Percentiles rank a stretch among this genome's conserved stretches.
These are phyloP conservation scores for Lycocerus yunnanus DNA, from an alignment of 2,888 invertebrate species.

Conservation along the genomic window DNA sequence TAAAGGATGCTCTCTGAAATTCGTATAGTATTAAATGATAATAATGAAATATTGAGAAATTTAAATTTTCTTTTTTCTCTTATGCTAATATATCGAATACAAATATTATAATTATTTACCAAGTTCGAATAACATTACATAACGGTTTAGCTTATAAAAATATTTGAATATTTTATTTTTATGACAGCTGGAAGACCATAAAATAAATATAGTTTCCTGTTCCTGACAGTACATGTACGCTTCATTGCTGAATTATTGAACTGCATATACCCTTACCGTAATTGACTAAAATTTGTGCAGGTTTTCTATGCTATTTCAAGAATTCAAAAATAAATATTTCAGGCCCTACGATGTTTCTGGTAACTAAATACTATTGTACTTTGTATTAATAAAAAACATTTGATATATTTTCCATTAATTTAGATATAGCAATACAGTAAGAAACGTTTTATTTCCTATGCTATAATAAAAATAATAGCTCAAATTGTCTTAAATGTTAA, in stretches of 20 bases:
- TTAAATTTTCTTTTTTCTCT: too few relatives aligned
- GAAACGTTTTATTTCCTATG: not conserved
- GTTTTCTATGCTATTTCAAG: not conserved
- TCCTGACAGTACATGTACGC: not conserved
- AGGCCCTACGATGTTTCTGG: not conserved
- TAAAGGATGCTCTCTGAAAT: too few relatives aligned
- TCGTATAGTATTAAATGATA: too few relatives aligned
- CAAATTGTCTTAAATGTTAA: not conserved
- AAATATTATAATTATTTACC: not conserved
- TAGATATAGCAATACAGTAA: not conserved
- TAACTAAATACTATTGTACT: not conserved
- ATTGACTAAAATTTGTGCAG: not conserved
- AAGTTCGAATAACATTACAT: not conserved
- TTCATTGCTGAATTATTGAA: not conserved
- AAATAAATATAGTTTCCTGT: not conserved
- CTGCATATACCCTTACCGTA: not conserved
- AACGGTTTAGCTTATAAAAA: not conserved
- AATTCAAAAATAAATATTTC: not conserved
- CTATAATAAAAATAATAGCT: not conserved
- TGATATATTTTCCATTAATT: not conserved
- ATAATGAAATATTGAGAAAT: too few relatives aligned
- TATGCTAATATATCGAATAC: not conserved
- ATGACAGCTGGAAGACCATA: not conserved
- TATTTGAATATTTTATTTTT: not conserved
- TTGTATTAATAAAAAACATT: not conserved